Conservation (phyloP, 2,113 vertebrate species). For the Eurypyga helias region DNA sequence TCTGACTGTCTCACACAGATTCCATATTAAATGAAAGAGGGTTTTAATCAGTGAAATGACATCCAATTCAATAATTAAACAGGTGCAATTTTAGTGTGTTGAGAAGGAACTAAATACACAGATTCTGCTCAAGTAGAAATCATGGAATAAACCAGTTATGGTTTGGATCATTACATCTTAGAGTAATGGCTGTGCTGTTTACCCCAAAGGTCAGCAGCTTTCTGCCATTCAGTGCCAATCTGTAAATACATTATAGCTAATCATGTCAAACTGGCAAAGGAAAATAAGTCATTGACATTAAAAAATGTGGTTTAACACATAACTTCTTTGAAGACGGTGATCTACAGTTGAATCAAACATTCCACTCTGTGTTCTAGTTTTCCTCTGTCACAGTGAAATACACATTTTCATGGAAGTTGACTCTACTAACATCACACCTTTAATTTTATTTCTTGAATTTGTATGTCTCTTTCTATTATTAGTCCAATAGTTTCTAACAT, state of each 20-base stretch:
- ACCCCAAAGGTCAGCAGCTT: conserved; percentile 51
- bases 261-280: conserved; percentile 3
- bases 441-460: background rate
- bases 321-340: background rate
- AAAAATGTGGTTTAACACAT: background rate
- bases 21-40: background rate
- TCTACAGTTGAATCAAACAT: background rate
- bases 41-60: background rate
- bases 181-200: conserved; percentile 25
- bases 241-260: conserved; percentile 15
- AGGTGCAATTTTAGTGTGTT: conserved; percentile 23
- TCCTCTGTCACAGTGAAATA: background rate
- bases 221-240: conserved; percentile 26
- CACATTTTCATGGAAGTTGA: background rate
- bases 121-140: background rate
- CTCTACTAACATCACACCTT: background rate
- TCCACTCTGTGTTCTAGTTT: background rate
- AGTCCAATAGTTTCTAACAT: background rate
- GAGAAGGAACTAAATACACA: background rate
- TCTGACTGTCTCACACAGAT: background rate
- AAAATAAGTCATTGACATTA: background rate
- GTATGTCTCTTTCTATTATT: background rate
- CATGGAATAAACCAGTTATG: background rate
- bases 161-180: conserved; percentile 30
- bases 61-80: conserved; percentile 27